Percentiles rank a stretch among this genome's conserved stretches.
phyloP scores from a whole-genome alignment of 2,113 vertebrate species.

The Tamias sibiricus region DNA sequence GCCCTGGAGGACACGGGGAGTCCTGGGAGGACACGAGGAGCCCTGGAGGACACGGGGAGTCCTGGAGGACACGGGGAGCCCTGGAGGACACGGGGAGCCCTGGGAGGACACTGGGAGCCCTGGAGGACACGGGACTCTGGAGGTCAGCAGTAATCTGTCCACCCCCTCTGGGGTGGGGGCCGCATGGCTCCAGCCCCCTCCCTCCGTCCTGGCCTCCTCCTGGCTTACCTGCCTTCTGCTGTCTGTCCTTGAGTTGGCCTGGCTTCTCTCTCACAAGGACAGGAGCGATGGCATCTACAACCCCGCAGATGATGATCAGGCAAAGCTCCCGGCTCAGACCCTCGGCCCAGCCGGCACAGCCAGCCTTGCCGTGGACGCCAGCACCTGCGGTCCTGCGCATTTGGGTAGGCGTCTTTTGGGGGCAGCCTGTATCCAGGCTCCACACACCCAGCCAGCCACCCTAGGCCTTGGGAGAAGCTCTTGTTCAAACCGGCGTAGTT shows the following conservation, averaged over 20 bases:
- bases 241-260: background rate
- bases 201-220: too few relatives aligned
- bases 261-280: accelerated
- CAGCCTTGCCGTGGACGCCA: accelerated
- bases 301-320: too few relatives aligned
- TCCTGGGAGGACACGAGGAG: too few relatives aligned
- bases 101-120: too few relatives aligned
- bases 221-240: background rate
- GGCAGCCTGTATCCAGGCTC: accelerated
- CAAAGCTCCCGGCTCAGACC: accelerated
- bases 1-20: too few relatives aligned
- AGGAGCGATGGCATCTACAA: accelerated
- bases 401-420: accelerated
- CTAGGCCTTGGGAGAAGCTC: accelerated
- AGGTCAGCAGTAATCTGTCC: accelerated
- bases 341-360: background rate
- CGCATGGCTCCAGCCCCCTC: accelerated
- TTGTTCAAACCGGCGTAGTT: accelerated
- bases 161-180: too few relatives aligned
- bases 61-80: too few relatives aligned
- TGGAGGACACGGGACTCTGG: too few relatives aligned
- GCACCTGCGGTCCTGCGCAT: accelerated
- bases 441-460: accelerated
- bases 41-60: too few relatives aligned
- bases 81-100: too few relatives aligned